Conservation (phyloP, 2,888 invertebrate species). For the Gortyna flavago region DNA sequence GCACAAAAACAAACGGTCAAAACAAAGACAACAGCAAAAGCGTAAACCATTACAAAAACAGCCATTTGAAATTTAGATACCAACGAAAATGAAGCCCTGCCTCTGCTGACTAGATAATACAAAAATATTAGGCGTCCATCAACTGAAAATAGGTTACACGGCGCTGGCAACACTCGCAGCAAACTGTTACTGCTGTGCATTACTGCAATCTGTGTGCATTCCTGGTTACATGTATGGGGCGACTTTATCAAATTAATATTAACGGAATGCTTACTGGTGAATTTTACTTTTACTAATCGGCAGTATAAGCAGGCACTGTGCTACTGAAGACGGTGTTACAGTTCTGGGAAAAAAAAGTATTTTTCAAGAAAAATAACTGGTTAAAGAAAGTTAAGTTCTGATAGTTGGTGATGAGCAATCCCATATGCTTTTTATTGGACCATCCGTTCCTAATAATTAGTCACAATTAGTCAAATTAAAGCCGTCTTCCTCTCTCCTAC, state of each 20-base stretch:
- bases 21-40: neutral
- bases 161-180: slow-evolving; percentile 48
- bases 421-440: neutral
- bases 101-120: slow-evolving; percentile 7
- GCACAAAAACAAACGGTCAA: neutral
- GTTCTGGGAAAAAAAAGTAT: neutral
- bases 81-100: neutral
- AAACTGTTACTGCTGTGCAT: slow-evolving; percentile 52
- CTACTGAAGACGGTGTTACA: neutral
- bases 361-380: neutral
- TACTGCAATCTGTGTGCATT: slow-evolving; percentile 50
- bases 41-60: neutral
- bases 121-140: slow-evolving; percentile 44
- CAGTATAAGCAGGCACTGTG: too few species aligned
- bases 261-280: neutral
- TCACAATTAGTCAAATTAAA: neutral
- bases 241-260: slow-evolving; percentile 42
- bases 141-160: slow-evolving; percentile 42
- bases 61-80: neutral
- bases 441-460: neutral
- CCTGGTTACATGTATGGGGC: slow-evolving; percentile 26
- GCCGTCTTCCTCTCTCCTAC: neutral
- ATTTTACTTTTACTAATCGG: slow-evolving; percentile 5
- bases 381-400: neutral
- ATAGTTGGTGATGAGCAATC: neutral